A percentile compares a stretch with the other conserved stretches of the same genome.
phyloP scores from a whole-genome alignment of 2,888 invertebrate species.

The Calephelis perditalis region DNA sequence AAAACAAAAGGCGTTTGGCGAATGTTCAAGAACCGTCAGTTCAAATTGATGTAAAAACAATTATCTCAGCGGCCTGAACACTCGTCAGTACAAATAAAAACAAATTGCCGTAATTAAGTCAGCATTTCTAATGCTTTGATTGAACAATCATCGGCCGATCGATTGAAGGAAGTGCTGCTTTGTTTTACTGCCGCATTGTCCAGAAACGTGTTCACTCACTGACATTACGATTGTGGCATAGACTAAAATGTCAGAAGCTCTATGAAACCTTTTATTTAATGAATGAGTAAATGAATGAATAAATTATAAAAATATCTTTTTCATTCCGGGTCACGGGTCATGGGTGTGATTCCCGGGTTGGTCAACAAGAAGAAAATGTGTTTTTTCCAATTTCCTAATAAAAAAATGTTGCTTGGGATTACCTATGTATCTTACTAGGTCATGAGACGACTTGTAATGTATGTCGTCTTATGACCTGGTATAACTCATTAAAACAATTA shows the following conservation, averaged over 20 bases:
- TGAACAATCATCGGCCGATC: conserved; percentile 71
- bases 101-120: conserved; percentile 66
- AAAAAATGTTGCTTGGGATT: too few relatives aligned
- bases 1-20: conserved; percentile 7
- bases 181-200: conserved; percentile 51
- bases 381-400: too few relatives aligned
- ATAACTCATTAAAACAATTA: too few relatives aligned
- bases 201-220: conserved; percentile 50
- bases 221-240: conserved; percentile 34
- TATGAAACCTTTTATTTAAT: too few relatives aligned
- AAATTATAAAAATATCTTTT: too few relatives aligned
- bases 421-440: too few relatives aligned
- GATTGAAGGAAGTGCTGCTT: conserved; percentile 62
- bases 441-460: too few relatives aligned
- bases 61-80: conserved; percentile 31
- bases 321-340: too few relatives aligned
- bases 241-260: conserved; percentile 24
- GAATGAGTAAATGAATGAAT: too few relatives aligned
- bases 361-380: too few relatives aligned
- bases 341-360: too few relatives aligned
- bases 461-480: too few relatives aligned
- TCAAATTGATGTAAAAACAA: conserved; percentile 19
- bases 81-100: conserved; percentile 64
- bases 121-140: conserved; percentile 70
- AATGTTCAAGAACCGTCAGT: conserved; percentile 14